Evolutionary conservation across 2,797 vertebrate species (phyloP).

Genomic region (Crocidura indochinensis): DNA sequence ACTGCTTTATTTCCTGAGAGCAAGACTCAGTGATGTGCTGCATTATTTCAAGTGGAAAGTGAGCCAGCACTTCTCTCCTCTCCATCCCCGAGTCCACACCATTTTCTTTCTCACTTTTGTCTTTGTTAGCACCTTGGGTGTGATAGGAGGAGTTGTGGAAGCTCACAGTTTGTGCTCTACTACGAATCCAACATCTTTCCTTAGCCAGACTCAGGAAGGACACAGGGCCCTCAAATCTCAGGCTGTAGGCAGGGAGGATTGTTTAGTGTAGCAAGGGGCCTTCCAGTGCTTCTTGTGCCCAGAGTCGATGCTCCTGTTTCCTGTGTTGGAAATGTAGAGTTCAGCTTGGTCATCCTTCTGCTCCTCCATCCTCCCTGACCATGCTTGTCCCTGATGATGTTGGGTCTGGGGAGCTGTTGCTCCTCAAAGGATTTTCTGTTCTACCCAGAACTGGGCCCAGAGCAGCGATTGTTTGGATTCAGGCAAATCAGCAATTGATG

Average conservation of each 20-base stretch:
- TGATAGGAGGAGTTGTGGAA: neutral
- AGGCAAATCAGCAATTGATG: neutral
- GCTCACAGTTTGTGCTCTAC: too few species aligned
- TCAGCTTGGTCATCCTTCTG: neutral
- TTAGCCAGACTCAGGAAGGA: too few species aligned
- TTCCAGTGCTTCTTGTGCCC: too few species aligned
- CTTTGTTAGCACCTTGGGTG: neutral
- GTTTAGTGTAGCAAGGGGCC: neutral
- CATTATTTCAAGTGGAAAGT: neutral
- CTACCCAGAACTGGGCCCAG: neutral
- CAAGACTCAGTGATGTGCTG: neutral
- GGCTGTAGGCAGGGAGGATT: neutral
- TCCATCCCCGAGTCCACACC: rapidly evolving
- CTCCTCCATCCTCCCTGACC: neutral
- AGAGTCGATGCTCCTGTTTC: too few species aligned
- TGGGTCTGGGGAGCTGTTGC: too few species aligned
- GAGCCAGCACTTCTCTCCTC: neutral
- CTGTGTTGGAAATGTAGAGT: neutral
- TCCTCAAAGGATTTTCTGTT: neutral
- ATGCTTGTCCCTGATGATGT: neutral
- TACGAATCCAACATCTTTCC: neutral
- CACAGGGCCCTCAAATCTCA: too few species aligned
- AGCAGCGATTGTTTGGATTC: neutral
- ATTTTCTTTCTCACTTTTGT: neutral
- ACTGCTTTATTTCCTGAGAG: constrained; percentile 33